phyloP scores from a whole-genome alignment of 2,113 vertebrate genomes.

The Corynorhinus townsendii region DNA sequence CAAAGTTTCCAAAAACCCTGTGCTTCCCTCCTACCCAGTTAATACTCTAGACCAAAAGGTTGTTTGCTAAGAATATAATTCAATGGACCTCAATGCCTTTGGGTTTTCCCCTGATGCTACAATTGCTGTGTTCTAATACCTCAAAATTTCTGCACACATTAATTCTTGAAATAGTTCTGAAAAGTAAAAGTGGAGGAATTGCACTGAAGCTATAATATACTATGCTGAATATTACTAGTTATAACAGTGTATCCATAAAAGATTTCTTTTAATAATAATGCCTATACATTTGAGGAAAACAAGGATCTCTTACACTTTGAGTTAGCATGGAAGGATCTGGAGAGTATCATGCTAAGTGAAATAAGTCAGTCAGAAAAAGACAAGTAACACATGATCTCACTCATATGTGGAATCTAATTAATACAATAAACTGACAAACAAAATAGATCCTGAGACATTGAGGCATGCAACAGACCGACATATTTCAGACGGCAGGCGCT shows the following conservation, averaged over 20 bases:
- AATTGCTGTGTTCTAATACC: neutral
- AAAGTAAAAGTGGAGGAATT: neutral
- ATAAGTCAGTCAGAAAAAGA: no score
- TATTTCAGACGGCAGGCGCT: no score
- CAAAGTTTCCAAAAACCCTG: neutral
- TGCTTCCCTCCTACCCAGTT: neutral
- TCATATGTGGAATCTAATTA: no score
- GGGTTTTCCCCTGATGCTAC: neutral
- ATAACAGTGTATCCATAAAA: neutral
- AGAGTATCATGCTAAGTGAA: no score
- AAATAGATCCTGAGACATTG: no score
- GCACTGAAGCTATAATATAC: neutral
- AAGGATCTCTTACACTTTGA: neutral
- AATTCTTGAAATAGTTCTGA: neutral
- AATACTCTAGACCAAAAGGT: neutral
- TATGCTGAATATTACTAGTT: neutral
- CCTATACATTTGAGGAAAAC: neutral
- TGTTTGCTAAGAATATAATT: constrained; percentile 22
- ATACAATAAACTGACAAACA: no score
- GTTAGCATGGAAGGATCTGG: no score
- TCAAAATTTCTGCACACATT: constrained; percentile 32
- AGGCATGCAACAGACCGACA: no score
- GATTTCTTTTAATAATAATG: neutral
- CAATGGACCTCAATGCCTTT: neutral
- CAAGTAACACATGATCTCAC: no score